Conservation (phyloP, 2,113 vertebrate genomes). For the Arizona elegans region DNA sequence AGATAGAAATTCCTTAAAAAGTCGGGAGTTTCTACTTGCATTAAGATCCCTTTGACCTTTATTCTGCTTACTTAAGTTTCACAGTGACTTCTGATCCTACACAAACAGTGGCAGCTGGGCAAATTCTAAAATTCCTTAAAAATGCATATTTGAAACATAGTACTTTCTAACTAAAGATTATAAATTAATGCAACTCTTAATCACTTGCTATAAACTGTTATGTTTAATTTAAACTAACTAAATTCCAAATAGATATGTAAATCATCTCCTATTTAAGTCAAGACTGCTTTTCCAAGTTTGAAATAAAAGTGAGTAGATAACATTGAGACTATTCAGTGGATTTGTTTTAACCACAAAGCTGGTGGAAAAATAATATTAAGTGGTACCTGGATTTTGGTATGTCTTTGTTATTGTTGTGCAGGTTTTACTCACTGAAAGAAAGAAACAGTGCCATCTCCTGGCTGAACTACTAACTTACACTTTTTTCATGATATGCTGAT, state of each 20-base stretch:
- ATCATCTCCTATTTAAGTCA: background rate
- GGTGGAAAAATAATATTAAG: constrained; percentile 41
- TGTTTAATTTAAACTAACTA: background rate
- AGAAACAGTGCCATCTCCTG: constrained; percentile 74
- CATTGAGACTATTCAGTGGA: background rate
- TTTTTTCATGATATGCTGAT: background rate
- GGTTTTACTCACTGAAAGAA: constrained; percentile 33
- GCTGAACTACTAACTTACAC: background rate
- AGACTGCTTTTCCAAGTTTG: too few relatives aligned
- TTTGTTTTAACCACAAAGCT: constrained; percentile 18
- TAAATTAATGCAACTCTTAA: background rate
- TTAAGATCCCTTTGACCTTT: background rate
- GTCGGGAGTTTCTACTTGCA: background rate
- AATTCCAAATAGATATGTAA: background rate
- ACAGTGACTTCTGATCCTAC: background rate
- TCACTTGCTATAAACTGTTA: background rate
- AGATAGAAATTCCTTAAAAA: background rate
- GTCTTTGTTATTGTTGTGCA: constrained; percentile 44
- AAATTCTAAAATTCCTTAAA: background rate
- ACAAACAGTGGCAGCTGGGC: background rate
- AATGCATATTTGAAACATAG: background rate
- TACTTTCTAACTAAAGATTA: background rate
- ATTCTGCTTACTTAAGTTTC: background rate
- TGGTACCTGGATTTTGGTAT: constrained; percentile 26
- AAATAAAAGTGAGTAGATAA: background rate